Base-by-base conservation (phyloP, 2,888 invertebrate species). In the Drosophila incognita region DNA sequence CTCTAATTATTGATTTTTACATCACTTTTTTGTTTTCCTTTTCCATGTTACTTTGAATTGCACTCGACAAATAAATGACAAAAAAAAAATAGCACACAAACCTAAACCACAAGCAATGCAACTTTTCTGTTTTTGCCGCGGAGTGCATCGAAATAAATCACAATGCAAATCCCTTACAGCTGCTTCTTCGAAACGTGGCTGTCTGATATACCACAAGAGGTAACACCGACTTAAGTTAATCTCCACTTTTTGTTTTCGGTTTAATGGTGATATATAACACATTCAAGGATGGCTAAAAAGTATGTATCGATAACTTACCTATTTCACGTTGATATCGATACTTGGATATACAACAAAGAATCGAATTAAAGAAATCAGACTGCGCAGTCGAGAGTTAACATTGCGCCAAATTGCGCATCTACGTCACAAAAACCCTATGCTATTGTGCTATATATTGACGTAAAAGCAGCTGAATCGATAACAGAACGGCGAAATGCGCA, bases 1-100 rank as follows among this genome's bases (percentile, higher is more conserved):
- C 71, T 74, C 69, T 84, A 83, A 70, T 77, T 83, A 87, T 87
- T 87, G 87, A 82, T 83, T 83, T 83, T 83, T 87, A 70, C 79
- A 65, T 70, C 79, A 76, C 70, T 62, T 66, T 77, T 69, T 56
- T 66, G 59, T 46, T 73, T 67, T 49, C 48, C 51, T 63, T 63
- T 60, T 11, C 24, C 48, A 63, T 73, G 66, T 42, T 65, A 31
- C 46, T 59, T 24, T 15, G 29, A 35, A 77, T 42, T 33, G 52
- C 64, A 77, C 78, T 48, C 40, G 31, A 56, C 46, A 75, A 65
- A 71, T 54, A 46, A 36, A 65, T 21, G 57, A 40, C 59, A 60
- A 51, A 70, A 63, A 69, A 67, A 51, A 46, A 52, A 56, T 51
- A 56, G 24, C 48, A 48, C 54, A 76, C 65, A 61, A 61, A 71